These are phyloP conservation scores for Casuarius casuarius DNA, from an alignment of 2,113 vertebrate genomes.

Conservation along the genomic window DNA sequence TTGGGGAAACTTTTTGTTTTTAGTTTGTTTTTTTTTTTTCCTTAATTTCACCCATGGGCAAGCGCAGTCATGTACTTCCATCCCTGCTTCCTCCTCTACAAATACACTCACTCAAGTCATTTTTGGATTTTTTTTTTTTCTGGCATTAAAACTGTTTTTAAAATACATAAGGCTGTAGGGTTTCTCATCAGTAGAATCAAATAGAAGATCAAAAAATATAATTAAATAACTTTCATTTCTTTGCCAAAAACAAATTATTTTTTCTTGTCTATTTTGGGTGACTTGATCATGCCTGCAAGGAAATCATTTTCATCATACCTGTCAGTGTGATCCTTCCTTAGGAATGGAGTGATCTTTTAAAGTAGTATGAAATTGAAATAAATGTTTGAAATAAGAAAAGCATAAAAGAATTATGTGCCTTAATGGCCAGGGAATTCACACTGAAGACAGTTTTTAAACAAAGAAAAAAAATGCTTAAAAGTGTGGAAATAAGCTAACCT, in stretches of 20 bases:
- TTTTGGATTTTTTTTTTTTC: not conserved
- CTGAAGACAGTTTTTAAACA: not conserved
- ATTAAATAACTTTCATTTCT: conserved; percentile 25
- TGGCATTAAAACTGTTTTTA: conserved; percentile 13
- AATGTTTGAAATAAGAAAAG: not conserved
- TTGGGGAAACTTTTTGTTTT: not conserved
- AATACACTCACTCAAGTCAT: not conserved
- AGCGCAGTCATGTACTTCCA: not conserved
- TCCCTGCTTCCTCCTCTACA: not conserved
- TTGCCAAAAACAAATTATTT: conserved; percentile 59
- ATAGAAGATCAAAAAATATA: conserved; percentile 30
- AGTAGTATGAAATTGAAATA: not conserved
- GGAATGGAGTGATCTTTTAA: not conserved
- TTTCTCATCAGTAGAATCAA: conserved; percentile 36
- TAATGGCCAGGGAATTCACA: not conserved
- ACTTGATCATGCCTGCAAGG: not conserved
- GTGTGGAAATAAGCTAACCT: not conserved
- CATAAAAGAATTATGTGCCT: not conserved
- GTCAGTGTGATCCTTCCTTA: not conserved
- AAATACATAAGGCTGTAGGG: not conserved
- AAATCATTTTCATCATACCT: conserved; percentile 1
- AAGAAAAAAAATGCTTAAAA: not conserved
- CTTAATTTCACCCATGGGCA: not conserved
- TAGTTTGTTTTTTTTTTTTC: not conserved
- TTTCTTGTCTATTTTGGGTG: conserved; percentile 42